Conservation (phyloP, 2,888 invertebrate species). For the Byasa hedistus region DNA sequence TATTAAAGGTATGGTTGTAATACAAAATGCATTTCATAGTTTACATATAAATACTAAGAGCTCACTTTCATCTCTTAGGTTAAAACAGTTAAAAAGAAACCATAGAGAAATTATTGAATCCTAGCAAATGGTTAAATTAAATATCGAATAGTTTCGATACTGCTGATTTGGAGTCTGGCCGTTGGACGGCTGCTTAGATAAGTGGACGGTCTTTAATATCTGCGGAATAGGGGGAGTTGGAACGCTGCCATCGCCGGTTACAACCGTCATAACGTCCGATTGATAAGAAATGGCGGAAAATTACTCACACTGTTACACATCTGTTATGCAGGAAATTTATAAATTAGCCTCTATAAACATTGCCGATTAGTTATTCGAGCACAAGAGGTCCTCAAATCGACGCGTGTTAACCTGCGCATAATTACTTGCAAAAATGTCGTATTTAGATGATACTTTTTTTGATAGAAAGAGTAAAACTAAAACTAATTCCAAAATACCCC, state of each 20-base stretch:
- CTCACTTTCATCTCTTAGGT: too few species aligned
- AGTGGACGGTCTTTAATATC: conserved; percentile 69
- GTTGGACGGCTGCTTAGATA: conserved; percentile 54
- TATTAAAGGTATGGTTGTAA: too few species aligned
- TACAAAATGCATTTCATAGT: too few species aligned
- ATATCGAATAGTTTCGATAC: conserved; percentile 56
- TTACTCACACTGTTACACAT: not conserved
- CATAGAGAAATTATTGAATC: not conserved
- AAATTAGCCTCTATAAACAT: not conserved
- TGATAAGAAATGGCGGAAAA: conserved; percentile 23
- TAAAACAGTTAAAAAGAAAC: too few species aligned
- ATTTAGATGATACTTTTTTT: too few species aligned
- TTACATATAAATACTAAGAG: too few species aligned
- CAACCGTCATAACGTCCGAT: conserved; percentile 19
- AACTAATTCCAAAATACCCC: too few species aligned
- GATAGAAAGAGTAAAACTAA: too few species aligned
- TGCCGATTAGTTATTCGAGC: too few species aligned
- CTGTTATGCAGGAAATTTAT: not conserved
- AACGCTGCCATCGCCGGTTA: conserved; percentile 44
- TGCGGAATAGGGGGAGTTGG: conserved; percentile 50
- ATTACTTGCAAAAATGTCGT: not conserved
- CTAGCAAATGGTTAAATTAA: conserved; percentile 50
- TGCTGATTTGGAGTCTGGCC: conserved; percentile 57
- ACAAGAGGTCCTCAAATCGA: not conserved
- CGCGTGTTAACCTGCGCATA: not conserved